Conservation (phyloP, 2,888 invertebrate species). For the Hoplodrina blanda region DNA sequence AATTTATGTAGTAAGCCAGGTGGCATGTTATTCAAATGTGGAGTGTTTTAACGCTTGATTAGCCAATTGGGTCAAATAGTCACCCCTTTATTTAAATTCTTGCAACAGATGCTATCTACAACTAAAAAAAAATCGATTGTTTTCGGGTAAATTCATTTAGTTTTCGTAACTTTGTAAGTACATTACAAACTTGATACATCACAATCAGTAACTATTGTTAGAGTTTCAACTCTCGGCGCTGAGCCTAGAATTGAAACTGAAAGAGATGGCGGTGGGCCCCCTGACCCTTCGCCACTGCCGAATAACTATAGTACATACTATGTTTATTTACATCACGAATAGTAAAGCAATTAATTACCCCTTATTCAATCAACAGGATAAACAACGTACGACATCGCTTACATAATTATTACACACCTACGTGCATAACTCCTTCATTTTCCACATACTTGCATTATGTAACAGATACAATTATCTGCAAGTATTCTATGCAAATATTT, state of each 20-base stretch:
- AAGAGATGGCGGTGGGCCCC: no score
- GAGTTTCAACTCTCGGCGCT: no score
- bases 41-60: constrained; percentile 18
- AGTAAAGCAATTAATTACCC: neutral
- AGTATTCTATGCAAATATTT: constrained; percentile 18
- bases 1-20: constrained; percentile 4
- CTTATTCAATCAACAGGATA: neutral
- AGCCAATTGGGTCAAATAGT: constrained; percentile 3
- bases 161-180: neutral
- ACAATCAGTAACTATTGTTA: no score
- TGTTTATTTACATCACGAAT: neutral
- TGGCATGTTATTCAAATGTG: neutral
- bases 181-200: neutral
- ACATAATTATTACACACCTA: neutral
- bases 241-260: no score
- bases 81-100: neutral
- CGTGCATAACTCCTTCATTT: neutral
- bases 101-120: neutral
- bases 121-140: neutral
- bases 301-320: no score
- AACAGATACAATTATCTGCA: constrained; percentile 1
- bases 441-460: constrained; percentile 9
- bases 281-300: no score
- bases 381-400: neutral
- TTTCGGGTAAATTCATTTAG: neutral